A percentile compares a stretch with the other conserved stretches of the same genome.
Evolutionary conservation across 2,888 invertebrate genomes (phyloP).

Genomic region (Brassicogethes aeneus): DNA sequence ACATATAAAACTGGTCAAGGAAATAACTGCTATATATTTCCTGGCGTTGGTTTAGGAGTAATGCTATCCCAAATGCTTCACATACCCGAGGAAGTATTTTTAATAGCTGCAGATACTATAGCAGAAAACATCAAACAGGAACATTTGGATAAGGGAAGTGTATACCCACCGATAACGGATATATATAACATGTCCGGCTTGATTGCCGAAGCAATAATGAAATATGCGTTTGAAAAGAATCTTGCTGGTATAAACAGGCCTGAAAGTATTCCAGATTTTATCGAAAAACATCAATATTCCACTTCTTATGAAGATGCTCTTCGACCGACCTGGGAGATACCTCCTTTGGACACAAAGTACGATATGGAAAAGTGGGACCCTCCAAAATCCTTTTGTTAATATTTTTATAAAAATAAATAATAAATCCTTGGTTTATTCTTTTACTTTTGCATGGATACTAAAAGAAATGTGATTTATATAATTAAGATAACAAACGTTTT

Average conservation of each 20-base stretch:
- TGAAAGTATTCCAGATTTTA: neutral
- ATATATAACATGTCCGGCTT: conserved; percentile 80
- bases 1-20: conserved; percentile 90
- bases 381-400: too few relatives aligned
- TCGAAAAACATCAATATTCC: neutral
- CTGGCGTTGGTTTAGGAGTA: conserved; percentile 87
- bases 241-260: neutral
- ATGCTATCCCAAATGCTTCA: conserved; percentile 81
- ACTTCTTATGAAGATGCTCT: neutral
- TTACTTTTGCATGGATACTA: too few relatives aligned
- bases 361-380: neutral
- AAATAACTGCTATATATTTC: conserved; percentile 96
- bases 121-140: conserved; percentile 71
- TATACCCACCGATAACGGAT: conserved; percentile 82
- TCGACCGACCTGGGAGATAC: neutral
- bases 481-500: too few relatives aligned
- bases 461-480: too few relatives aligned
- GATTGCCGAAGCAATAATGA: conserved; percentile 74
- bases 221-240: conserved; percentile 49
- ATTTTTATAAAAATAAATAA: too few relatives aligned
- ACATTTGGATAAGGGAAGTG: conserved; percentile 73
- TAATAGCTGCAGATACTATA: conserved; percentile 80
- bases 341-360: neutral
- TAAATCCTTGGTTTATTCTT: too few relatives aligned
- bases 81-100: conserved; percentile 87